Conservation (phyloP, 2,888 invertebrate species). For the Sphecodes monilicornis region DNA sequence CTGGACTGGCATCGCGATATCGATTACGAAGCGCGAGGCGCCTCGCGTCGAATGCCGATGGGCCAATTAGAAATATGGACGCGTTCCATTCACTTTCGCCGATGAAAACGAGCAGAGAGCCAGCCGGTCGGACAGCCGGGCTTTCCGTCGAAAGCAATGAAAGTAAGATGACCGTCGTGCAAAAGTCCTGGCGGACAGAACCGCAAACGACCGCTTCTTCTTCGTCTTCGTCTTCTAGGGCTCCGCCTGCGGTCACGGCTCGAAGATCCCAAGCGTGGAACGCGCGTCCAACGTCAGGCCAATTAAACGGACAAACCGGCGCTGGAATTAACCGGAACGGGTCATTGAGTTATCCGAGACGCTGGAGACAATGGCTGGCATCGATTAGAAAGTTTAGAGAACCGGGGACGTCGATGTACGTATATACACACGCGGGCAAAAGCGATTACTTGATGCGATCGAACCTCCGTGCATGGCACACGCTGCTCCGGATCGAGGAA, state of each 20-base stretch:
- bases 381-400: constrained; percentile 64
- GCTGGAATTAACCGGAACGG: constrained; percentile 39
- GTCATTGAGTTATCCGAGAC: constrained; percentile 24
- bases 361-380: constrained; percentile 40
- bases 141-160: constrained; percentile 58
- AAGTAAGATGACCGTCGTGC: constrained; percentile 50
- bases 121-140: constrained; percentile 15
- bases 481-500: not conserved
- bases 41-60: constrained; percentile 48
- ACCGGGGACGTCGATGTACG: not conserved
- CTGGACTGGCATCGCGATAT: constrained; percentile 20
- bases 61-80: constrained; percentile 79
- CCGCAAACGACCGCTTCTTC: not conserved
- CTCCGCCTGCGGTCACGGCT: not conserved
- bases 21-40: constrained; percentile 53
- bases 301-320: constrained; percentile 33
- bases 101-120: constrained; percentile 77
- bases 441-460: not conserved
- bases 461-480: not conserved
- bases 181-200: not conserved
- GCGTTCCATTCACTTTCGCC: constrained; percentile 83
- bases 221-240: not conserved
- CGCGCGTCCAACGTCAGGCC: constrained; percentile 23
- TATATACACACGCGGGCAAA: not conserved
- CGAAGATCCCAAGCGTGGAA: constrained; percentile 4